Evolutionary conservation across 1,140 invertebrate genomes (phyloP).

Genomic region (Ceratina japonica): DNA sequence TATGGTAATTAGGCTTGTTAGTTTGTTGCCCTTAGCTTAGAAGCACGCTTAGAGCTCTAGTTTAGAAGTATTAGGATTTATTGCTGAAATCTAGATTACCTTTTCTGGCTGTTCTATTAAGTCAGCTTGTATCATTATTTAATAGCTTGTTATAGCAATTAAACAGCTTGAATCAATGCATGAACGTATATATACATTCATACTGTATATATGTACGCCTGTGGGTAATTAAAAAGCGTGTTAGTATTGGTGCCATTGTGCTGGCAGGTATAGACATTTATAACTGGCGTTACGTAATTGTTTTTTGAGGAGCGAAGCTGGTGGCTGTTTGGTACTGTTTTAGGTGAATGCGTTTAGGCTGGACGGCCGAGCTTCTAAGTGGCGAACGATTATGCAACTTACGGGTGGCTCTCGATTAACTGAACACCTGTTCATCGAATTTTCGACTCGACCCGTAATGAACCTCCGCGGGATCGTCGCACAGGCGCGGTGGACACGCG

Average conservation of each 20-base stretch:
- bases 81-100: too few relatives aligned
- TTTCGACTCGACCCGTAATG: not conserved
- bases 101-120: too few relatives aligned
- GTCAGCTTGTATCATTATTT: too few relatives aligned
- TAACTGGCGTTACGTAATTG: conserved; percentile 5
- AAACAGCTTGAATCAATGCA: too few relatives aligned
- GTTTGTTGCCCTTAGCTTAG: too few relatives aligned
- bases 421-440: conserved; percentile 22
- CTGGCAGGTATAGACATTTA: not conserved
- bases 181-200: not conserved
- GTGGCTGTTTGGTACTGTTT: not conserved
- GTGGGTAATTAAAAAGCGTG: too few relatives aligned
- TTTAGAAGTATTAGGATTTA: too few relatives aligned
- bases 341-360: not conserved
- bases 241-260: too few relatives aligned
- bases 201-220: not conserved
- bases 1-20: too few relatives aligned
- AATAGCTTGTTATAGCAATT: too few relatives aligned
- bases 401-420: not conserved
- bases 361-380: not conserved
- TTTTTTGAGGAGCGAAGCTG: not conserved
- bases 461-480: not conserved
- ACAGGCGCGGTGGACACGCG: not conserved
- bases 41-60: too few relatives aligned
- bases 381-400: not conserved